These are phyloP conservation scores for Stomatorhinus walkeri DNA, from an alignment of 2,797 vertebrate genomes.

Conservation along the genomic window DNA sequence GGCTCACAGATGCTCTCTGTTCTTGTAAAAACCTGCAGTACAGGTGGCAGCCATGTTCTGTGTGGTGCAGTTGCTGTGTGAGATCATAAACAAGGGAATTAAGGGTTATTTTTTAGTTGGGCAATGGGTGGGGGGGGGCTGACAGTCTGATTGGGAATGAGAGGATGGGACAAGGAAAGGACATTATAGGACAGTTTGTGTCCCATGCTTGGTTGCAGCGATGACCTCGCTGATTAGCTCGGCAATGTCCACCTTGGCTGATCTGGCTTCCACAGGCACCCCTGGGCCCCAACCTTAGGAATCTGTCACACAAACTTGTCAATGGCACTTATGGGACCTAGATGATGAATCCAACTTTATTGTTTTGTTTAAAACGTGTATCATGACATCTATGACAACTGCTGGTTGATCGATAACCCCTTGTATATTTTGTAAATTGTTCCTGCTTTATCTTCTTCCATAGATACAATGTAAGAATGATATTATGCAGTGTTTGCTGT, in stretches of 20 bases:
- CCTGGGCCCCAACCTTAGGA: background rate
- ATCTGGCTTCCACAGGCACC: background rate
- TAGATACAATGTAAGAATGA: constrained; percentile 62
- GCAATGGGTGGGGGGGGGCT: background rate
- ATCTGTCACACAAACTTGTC: background rate
- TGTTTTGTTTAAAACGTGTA: constrained; percentile 48
- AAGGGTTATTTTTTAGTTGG: background rate
- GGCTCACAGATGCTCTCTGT: constrained; percentile 34
- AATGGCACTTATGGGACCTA: background rate
- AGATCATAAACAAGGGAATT: constrained; percentile 9
- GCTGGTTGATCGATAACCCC: constrained; percentile 46
- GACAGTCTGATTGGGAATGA: background rate
- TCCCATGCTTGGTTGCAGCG: background rate
- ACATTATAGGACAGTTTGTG: background rate
- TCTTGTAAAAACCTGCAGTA: constrained; percentile 55
- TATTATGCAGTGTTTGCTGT: constrained; percentile 39
- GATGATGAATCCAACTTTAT: background rate
- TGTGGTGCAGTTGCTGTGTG: constrained; percentile 10
- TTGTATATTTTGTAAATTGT: constrained; percentile 69
- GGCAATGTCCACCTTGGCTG: background rate
- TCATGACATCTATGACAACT: constrained; percentile 48
- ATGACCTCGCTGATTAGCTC: background rate
- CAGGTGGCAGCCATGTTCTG: constrained; percentile 27
- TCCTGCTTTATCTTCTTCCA: constrained; percentile 47
- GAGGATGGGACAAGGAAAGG: background rate